Evolutionary conservation across 2,888 invertebrate genomes (phyloP), one percentile per base, ranked within the genome.

Genomic region (Caenorhabditis plicata): DNA sequence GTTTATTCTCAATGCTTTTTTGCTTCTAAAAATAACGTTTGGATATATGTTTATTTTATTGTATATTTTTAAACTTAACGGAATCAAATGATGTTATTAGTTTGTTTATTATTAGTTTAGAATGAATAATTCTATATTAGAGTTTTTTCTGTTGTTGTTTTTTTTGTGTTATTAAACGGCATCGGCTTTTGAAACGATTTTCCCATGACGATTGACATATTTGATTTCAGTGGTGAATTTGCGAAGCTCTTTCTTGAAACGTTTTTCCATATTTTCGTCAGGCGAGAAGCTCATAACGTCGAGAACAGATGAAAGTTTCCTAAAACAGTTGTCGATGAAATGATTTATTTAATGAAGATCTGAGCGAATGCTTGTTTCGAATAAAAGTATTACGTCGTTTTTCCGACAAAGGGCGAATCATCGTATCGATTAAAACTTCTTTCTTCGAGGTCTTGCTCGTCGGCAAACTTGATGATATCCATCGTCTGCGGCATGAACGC

Each of bases 401-500:
- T 44, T 33, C 58, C 68, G 3, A 64, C 7, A 9, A 62, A 44
- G 4, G 68, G 58, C 9, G 56, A 40, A 27, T 69, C 69, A 22
- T 72, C 72, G 29, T 54, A 36, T 22, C 69, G 40, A 4, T 65
- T 61, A 19, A 65, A 43, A 36, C 69, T 70, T 27, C 69, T 17
- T 20, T 72, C 72, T 38, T 70, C 72, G 22, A 68, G 43, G 50
- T 72, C 70, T 46, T 63, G 69, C 46, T 78, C 78, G 41, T 78
- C 78, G 4, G 69, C 69, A 20, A 67, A 67, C 39, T 62, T 54
- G 20, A 69, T 56, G 27, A 62, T 56, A 47, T 67, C 67, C 67
- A 69, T 67, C 13, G 69, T 69, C 44, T 67, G 64, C 5, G 79
- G 79, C 74, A 77, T 77, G 55, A 77, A 79, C 2, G 79, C 79